phyloP scores from a whole-genome alignment of 1,140 invertebrate species.

The Pomacea maculata region DNA sequence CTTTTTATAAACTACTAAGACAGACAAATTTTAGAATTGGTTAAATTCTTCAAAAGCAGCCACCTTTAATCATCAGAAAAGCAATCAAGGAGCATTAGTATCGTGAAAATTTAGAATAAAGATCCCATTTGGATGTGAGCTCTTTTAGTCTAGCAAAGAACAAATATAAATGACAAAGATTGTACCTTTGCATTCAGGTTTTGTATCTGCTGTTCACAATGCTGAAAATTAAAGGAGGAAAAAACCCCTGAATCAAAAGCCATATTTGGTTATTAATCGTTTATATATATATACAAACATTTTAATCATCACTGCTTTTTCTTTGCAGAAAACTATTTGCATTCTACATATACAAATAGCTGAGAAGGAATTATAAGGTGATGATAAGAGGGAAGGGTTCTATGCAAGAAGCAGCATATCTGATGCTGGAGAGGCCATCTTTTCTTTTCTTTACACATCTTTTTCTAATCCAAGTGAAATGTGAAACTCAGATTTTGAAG shows the following conservation, averaged over 20 bases:
- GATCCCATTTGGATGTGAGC: background rate
- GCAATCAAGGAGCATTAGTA: background rate
- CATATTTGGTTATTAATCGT: too few species aligned
- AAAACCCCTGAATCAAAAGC: background rate
- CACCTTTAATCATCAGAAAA: background rate
- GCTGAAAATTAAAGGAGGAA: conserved; percentile 41
- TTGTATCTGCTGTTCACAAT: conserved; percentile 59
- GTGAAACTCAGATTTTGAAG: background rate
- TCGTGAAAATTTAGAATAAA: background rate
- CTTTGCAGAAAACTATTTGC: too few species aligned
- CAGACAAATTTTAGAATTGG: too few species aligned
- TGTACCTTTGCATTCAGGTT: conserved; percentile 54
- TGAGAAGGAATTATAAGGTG: too few species aligned
- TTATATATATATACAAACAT: too few species aligned
- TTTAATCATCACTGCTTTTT: too few species aligned
- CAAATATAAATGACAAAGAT: background rate
- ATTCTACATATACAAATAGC: too few species aligned
- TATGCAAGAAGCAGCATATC: background rate
- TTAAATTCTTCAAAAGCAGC: background rate
- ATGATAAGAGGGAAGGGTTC: too few species aligned
- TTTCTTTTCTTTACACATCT: background rate
- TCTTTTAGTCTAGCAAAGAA: background rate
- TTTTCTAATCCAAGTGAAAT: too few species aligned
- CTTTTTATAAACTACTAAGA: too few species aligned
- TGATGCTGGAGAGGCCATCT: background rate